Percentiles rank a stretch among this genome's conserved stretches.
Evolutionary conservation across 2,888 invertebrate species (phyloP).

Genomic region (Rotaria sp.): DNA sequence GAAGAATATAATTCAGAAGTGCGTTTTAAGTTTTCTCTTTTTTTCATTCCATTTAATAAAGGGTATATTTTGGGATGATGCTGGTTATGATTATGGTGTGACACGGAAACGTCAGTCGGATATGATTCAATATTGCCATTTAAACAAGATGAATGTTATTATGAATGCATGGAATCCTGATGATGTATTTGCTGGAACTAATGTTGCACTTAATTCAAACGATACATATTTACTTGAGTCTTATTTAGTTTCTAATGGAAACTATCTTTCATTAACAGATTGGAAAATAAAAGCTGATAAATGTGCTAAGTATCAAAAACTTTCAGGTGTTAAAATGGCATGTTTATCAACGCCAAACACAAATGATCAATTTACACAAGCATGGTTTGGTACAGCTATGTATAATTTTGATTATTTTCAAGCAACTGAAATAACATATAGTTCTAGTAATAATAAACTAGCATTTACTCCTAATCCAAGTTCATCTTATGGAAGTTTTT

Average conservation of each 20-base stretch:
- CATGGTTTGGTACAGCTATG: constrained; percentile 6
- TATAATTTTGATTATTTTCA: constrained; percentile 7
- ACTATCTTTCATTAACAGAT: background rate
- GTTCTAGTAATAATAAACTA: background rate
- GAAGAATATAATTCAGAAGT: no score
- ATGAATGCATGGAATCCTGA: constrained; percentile 1
- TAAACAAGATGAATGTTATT: background rate
- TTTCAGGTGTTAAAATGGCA: background rate
- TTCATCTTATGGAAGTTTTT: background rate
- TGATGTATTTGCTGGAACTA: background rate
- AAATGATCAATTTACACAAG: background rate
- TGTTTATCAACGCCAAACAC: background rate
- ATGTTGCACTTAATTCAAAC: background rate
- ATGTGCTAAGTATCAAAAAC: background rate
- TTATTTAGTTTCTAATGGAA: background rate
- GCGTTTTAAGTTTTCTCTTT: no score
- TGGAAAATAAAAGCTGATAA: background rate
- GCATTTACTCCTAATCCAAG: background rate
- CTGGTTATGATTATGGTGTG: background rate
- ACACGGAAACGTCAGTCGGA: background rate
- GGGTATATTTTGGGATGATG: background rate
- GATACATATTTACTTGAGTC: background rate
- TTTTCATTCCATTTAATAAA: no score
- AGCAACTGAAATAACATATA: background rate
- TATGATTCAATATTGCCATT: background rate